A percentile compares a stretch with the other conserved stretches of the same genome.
These are phyloP conservation scores for Beris chalybata DNA, from an alignment of 2,888 invertebrate species.

Conservation along the genomic window DNA sequence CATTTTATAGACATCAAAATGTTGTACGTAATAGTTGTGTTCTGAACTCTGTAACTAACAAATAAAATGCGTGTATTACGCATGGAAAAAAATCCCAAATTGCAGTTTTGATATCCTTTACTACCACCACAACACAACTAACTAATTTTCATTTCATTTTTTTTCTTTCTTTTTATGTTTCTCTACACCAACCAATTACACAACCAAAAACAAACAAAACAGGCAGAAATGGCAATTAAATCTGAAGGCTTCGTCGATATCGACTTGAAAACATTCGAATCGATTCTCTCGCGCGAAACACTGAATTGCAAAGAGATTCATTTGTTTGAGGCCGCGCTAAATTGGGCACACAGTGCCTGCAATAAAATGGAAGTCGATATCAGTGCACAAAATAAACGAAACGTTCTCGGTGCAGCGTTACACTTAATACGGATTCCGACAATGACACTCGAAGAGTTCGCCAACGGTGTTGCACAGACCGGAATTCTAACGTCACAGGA, in stretches of 20 bases:
- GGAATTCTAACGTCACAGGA: slow-evolving; percentile 90
- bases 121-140: too few species aligned
- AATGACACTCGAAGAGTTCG: slow-evolving; percentile 92
- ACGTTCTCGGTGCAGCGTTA: slow-evolving; percentile 75
- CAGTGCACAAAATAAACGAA: slow-evolving; percentile 76
- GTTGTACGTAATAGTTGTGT: too few species aligned
- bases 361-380: slow-evolving; percentile 78
- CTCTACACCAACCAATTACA: slow-evolving; percentile 1
- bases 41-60: too few species aligned
- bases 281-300: slow-evolving; percentile 89
- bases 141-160: slow-evolving; percentile 1
- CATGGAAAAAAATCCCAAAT: too few species aligned
- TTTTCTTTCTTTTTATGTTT: slow-evolving; percentile 43
- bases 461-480: slow-evolving; percentile 91
- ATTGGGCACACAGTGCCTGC: slow-evolving; percentile 94
- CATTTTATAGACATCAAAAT: too few species aligned
- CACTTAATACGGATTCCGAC: slow-evolving; percentile 90
- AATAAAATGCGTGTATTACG: too few species aligned
- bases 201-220: slow-evolving; percentile 13
- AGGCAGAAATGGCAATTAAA: slow-evolving; percentile 93
- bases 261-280: slow-evolving; percentile 89
- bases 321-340: slow-evolving; percentile 85
- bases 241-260: slow-evolving; percentile 97
- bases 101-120: too few species aligned
- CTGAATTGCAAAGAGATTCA: slow-evolving; percentile 93